Percentiles rank a stretch among this genome's conserved stretches.
These are phyloP conservation scores for Hyposoter didymator DNA, from an alignment of 2,888 invertebrate genomes.

Conservation along the genomic window DNA sequence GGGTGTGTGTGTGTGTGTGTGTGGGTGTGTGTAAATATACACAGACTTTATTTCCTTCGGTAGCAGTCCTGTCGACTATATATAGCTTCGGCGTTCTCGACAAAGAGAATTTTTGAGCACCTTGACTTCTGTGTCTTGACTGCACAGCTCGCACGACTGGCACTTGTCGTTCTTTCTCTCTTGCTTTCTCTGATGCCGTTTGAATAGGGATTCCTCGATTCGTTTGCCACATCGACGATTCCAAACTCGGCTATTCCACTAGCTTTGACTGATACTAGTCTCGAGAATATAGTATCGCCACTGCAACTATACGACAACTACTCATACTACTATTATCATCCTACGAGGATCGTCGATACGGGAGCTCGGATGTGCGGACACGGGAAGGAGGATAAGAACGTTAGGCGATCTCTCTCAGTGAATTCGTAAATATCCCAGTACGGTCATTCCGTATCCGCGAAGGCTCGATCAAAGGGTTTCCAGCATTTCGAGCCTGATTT, in stretches of 20 bases:
- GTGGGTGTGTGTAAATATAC: background rate
- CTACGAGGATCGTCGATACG: background rate
- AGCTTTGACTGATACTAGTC: slow-evolving; percentile 28
- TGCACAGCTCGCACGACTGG: slow-evolving; percentile 9
- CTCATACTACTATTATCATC: slow-evolving; percentile 15
- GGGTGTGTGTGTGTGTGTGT: background rate
- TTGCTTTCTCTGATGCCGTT: slow-evolving; percentile 19
- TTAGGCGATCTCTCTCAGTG: slow-evolving; percentile 47
- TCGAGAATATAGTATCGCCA: slow-evolving; percentile 1
- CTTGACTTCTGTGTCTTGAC: slow-evolving; percentile 27
- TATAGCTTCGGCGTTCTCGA: slow-evolving; percentile 23
- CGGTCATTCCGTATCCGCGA: slow-evolving; percentile 57
- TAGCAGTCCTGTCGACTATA: slow-evolving; percentile 7
- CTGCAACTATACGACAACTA: slow-evolving; percentile 9
- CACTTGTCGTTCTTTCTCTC: slow-evolving; percentile 27
- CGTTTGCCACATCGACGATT: slow-evolving; percentile 66
- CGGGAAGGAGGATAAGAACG: slow-evolving; percentile 40
- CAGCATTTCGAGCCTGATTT: slow-evolving; percentile 63
- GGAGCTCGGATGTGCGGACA: background rate
- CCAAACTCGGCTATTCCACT: slow-evolving; percentile 49
- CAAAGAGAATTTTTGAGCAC: slow-evolving; percentile 66
- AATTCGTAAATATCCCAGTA: slow-evolving; percentile 66
- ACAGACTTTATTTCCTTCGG: slow-evolving; percentile 1
- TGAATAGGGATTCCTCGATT: slow-evolving; percentile 58
- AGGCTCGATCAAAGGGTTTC: slow-evolving; percentile 61